Evolutionary conservation across 2,113 vertebrate genomes (phyloP).

Genomic region (Actenoides lindsayi): DNA sequence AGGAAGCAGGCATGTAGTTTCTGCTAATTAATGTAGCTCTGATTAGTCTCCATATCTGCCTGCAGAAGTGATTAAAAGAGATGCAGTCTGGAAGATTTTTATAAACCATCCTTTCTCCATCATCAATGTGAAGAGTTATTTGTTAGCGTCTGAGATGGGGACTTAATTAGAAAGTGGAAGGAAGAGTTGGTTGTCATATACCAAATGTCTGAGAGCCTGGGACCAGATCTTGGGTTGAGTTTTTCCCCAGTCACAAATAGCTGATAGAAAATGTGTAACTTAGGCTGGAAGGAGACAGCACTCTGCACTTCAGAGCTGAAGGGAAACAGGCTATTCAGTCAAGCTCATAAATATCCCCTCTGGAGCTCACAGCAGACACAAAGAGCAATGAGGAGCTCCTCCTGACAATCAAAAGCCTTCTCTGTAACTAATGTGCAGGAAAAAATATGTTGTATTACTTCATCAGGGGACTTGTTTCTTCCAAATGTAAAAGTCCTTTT

Average conservation of each 20-base stretch:
- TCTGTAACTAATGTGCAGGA: not conserved
- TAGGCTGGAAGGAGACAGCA: constrained; percentile 17
- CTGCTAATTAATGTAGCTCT: not conserved
- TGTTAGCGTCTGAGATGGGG: not conserved
- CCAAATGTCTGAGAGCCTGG: not conserved
- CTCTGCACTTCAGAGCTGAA: not conserved
- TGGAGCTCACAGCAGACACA: not conserved
- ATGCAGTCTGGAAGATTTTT: not conserved
- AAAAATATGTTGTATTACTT: not conserved
- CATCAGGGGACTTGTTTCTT: not conserved
- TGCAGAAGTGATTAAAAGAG: not conserved
- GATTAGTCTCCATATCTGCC: not conserved
- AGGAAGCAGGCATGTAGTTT: not conserved
- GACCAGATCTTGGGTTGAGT: not conserved
- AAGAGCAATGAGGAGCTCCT: not conserved
- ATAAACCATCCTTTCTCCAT: not conserved
- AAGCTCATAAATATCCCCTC: not conserved
- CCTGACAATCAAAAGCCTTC: not conserved
- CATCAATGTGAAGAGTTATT: not conserved
- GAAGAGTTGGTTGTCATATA: not conserved
- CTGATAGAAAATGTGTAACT: not conserved
- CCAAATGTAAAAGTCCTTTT: not conserved
- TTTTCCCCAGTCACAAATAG: not conserved
- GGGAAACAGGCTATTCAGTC: not conserved
- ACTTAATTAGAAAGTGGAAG: not conserved